Conservation (phyloP, 2,888 invertebrate genomes). For the Diabrotica balteata region DNA sequence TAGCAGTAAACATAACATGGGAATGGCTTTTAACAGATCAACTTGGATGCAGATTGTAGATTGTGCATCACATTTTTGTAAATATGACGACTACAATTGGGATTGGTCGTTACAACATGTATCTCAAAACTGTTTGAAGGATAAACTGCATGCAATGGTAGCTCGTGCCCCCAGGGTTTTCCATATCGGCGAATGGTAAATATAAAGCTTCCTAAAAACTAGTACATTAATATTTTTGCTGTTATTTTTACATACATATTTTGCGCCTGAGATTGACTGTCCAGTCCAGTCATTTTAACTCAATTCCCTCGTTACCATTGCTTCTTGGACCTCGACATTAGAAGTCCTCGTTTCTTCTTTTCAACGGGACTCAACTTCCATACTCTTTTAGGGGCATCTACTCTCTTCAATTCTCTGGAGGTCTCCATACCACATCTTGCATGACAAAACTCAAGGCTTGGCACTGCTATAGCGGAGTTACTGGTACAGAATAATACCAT, state of each 20-base stretch:
- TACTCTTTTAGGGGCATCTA: too few relatives aligned
- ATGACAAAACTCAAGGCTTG: too few relatives aligned
- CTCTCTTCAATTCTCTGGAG: too few relatives aligned
- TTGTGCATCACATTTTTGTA: constrained; percentile 88
- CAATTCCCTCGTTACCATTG: constrained; percentile 3
- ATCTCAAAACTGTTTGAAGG: constrained; percentile 80
- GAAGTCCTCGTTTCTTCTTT: not conserved
- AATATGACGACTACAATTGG: constrained; percentile 99
- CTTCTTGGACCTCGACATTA: not conserved
- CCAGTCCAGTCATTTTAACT: constrained; percentile 44
- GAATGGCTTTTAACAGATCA: constrained; percentile 90
- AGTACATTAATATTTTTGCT: too few relatives aligned
- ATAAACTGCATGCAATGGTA: constrained; percentile 85
- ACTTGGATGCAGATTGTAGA: constrained; percentile 86
- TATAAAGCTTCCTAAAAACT: too few relatives aligned
- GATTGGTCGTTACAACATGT: constrained; percentile 96
- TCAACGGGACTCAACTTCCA: not conserved
- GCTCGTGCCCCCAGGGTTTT: constrained; percentile 94
- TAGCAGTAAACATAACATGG: constrained; percentile 99
- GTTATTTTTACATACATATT: too few relatives aligned
- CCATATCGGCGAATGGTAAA: constrained; percentile 98
- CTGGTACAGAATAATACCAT: too few relatives aligned
- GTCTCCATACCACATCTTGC: too few relatives aligned
- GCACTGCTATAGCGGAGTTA: too few relatives aligned
- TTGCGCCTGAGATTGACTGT: too few relatives aligned